phyloP scores from a whole-genome alignment of 2,888 invertebrate genomes.

The Calameuta idolon region DNA sequence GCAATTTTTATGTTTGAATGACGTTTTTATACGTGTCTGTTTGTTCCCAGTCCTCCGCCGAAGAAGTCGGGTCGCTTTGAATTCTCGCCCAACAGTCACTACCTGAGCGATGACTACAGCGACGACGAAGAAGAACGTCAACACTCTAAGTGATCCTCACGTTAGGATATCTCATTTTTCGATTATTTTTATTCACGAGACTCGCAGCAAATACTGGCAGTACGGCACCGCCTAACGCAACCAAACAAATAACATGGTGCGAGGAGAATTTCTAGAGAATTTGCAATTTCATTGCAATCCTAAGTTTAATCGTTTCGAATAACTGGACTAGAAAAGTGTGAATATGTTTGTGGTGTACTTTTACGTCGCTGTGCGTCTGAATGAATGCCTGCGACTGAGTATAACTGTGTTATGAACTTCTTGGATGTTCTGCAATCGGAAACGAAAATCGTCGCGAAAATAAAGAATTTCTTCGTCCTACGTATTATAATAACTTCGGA shows the following conservation, averaged over 20 bases:
- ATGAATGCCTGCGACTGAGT: neutral
- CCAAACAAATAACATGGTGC: neutral
- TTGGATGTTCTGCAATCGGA: neutral
- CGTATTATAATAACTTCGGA: neutral
- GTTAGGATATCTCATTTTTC: conserved; percentile 1
- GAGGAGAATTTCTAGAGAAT: neutral
- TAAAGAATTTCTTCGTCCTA: neutral
- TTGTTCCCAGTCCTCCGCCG: conserved; percentile 66
- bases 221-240: neutral
- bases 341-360: neutral
- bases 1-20: conserved; percentile 14
- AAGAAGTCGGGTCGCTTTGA: conserved; percentile 67
- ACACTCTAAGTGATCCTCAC: conserved; percentile 52
- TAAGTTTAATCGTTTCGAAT: neutral
- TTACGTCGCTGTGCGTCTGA: neutral
- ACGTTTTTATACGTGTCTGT: conserved; percentile 23
- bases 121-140: conserved; percentile 62
- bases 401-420: neutral
- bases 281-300: neutral
- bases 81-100: conserved; percentile 54
- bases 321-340: neutral
- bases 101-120: conserved; percentile 63
- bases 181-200: neutral
- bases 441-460: neutral
- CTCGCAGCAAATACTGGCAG: neutral